A percentile compares a stretch with the other conserved stretches of the same genome.
Evolutionary conservation across 2,888 invertebrate species (phyloP).

Genomic region (Meghimatium bilineatum): DNA sequence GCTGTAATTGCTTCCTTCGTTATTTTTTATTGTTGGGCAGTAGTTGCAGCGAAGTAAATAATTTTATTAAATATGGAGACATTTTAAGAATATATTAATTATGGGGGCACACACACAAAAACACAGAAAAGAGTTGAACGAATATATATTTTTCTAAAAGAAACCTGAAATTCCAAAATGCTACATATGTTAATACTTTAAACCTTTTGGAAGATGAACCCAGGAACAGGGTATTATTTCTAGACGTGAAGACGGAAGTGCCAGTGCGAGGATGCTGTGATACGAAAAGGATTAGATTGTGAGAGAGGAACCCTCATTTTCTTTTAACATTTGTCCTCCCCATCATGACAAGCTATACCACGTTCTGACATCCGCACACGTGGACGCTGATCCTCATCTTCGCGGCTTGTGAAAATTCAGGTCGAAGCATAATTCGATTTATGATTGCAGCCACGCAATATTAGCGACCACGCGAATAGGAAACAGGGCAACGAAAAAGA

Average conservation of each 20-base stretch:
- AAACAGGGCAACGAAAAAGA: neutral
- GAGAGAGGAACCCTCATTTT: conserved; percentile 6
- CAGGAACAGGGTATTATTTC: neutral
- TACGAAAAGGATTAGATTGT: conserved; percentile 8
- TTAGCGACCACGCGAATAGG: conserved; percentile 10
- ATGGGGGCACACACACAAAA: too few relatives aligned
- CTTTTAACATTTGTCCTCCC: neutral
- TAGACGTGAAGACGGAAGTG: conserved; percentile 1
- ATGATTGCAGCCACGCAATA: conserved; percentile 20
- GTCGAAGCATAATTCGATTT: conserved; percentile 38
- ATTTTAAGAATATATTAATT: too few relatives aligned
- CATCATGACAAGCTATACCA: neutral
- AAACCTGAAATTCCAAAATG: neutral
- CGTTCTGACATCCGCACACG: neutral
- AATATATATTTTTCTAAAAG: too few relatives aligned
- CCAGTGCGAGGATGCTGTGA: neutral
- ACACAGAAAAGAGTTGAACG: too few relatives aligned
- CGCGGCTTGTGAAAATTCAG: conserved; percentile 1
- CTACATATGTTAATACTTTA: neutral
- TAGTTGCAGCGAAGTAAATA: too few relatives aligned
- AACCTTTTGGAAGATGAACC: neutral
- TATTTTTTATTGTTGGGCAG: too few relatives aligned
- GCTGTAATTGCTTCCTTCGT: too few relatives aligned
- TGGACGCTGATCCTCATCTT: conserved; percentile 2
- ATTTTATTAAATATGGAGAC: too few relatives aligned